Percentiles rank a stretch among this genome's conserved stretches.
Evolutionary conservation across 2,797 vertebrate genomes (phyloP).

Genomic region (Lerista edwardsae): DNA sequence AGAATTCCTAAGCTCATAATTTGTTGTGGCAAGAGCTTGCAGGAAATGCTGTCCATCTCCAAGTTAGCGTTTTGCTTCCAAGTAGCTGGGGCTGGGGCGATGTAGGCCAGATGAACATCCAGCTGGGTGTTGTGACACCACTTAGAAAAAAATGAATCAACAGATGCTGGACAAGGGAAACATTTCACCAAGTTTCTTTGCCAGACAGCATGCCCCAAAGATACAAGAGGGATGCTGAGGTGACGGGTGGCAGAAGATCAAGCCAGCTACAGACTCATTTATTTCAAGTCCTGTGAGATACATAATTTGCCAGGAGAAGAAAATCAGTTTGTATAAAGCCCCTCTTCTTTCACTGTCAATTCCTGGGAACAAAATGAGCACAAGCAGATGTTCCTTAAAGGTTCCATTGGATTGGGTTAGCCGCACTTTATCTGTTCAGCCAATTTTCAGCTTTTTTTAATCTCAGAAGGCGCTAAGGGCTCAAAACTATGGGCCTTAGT

Average conservation of each 20-base stretch:
- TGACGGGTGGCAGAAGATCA: background rate
- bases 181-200: fast-evolving
- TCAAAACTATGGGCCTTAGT: too few relatives aligned
- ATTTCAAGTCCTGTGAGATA: constrained; percentile 4
- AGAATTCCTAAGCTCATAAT: too few relatives aligned
- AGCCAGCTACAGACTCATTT: background rate
- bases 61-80: background rate
- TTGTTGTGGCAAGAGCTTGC: too few relatives aligned
- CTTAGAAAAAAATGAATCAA: background rate
- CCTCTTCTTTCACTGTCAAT: background rate
- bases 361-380: background rate
- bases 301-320: background rate
- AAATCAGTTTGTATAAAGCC: background rate
- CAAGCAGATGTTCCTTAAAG: background rate
- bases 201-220: fast-evolving
- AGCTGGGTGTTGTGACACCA: constrained; percentile 15
- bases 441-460: too few relatives aligned
- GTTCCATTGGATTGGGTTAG: too few relatives aligned
- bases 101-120: fast-evolving
- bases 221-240: background rate
- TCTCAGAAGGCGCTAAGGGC: too few relatives aligned
- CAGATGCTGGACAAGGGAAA: background rate
- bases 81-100: background rate
- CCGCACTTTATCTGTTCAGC: background rate
- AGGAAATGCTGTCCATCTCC: constrained; percentile 25